Evolutionary conservation across 1,140 invertebrate species (phyloP), one percentile per base, ranked within the genome.

Genomic region (Drosophila micromelanica): DNA sequence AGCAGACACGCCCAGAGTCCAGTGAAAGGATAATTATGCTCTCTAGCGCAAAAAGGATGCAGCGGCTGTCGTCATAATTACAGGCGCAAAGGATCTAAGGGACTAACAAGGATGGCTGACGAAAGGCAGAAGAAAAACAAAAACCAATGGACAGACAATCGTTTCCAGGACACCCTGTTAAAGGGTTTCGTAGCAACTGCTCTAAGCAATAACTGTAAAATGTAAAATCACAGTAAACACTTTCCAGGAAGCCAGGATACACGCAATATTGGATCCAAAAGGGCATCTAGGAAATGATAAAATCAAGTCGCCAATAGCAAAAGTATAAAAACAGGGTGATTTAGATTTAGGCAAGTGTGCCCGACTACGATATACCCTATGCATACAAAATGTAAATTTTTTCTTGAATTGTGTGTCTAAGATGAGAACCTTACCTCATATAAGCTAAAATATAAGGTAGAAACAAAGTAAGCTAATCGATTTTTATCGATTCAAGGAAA

Each of bases 1-100:
- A 42, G 49, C 37, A 35, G 52, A 2, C 20, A 57, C 70, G 46
- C 55, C 61, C 35, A 30, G 11, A 35, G 7, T 57, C 12, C 11
- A 43, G 20, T 68, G 59, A 70, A 45, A 74, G 52, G 51, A 74
- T 74, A 74, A 74, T 70, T 64, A 45, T 30, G 27, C 43, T 13
- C 37, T 42, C 30, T 48, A n/a, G 40, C 46, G 38, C 42, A 45
- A 46, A 23, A 56, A 35, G 32, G 35, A 46, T 56, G 42, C 45
- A 38, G 6, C 72, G 13, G 52, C 67, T 71, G 73, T 64, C 15
- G 54, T 48, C 46, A 54, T 75, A 75, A 74, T 74, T 74, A 52
- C 45, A 63, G 49, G 42, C 35, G 12, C 27, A 9, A 32, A 7
- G 6, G 30, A 32, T 32, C 30, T 32, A 27, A 57, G n/a, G n/a